Evolutionary conservation across 2,113 vertebrate species (phyloP).

Genomic region (Nyctibius bracteatus): DNA sequence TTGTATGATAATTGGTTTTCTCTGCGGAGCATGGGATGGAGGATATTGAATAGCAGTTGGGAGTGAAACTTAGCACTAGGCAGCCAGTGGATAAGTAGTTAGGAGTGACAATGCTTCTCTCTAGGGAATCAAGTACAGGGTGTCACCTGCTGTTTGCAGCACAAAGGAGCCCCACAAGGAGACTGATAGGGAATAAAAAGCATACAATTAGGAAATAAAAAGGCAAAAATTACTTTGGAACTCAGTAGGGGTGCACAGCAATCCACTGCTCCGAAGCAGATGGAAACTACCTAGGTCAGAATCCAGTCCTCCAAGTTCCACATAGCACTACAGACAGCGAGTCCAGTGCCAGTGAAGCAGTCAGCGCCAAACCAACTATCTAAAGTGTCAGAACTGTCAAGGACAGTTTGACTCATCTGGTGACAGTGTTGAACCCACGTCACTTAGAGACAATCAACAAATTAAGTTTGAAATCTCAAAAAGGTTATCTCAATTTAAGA

Average conservation of each 20-base stretch:
- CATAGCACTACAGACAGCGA: conserved; percentile 26
- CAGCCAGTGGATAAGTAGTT: neutral
- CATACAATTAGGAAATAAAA: conserved; percentile 46
- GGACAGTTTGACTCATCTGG: conserved; percentile 1
- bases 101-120: neutral
- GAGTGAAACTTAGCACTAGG: neutral
- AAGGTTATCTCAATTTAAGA: conserved; percentile 35
- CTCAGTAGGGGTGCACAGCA: conserved; percentile 13
- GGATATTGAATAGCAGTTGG: neutral
- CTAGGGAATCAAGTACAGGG: neutral
- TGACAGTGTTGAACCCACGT: conserved; percentile 12
- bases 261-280: neutral
- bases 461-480: conserved; percentile 55
- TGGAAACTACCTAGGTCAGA: conserved; percentile 43
- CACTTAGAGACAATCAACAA: conserved; percentile 44
- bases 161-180: conserved; percentile 11
- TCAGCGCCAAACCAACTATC: neutral
- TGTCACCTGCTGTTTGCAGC: conserved; percentile 18
- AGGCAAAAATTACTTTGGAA: conserved; percentile 45
- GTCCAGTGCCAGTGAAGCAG: neutral
- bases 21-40: neutral
- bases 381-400: conserved; percentile 52
- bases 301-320: neutral
- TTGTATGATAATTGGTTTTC: neutral
- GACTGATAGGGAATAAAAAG: neutral